These are phyloP conservation scores for Tenthredo mesomela DNA, from an alignment of 2,888 invertebrate genomes.

Conservation along the genomic window DNA sequence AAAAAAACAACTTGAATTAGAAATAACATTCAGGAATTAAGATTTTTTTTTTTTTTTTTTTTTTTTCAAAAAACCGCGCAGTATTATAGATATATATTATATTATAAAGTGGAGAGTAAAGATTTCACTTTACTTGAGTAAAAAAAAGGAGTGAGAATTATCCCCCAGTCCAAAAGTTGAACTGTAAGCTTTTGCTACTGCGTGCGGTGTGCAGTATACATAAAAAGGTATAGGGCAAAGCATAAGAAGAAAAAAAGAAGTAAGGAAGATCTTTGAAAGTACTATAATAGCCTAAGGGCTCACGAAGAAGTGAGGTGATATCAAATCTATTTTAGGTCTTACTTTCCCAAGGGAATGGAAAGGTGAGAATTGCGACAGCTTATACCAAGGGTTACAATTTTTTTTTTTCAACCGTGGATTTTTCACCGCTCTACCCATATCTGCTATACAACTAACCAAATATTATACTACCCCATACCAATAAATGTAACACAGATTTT, in stretches of 20 bases:
- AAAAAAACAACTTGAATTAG: no score
- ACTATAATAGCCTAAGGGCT: slow-evolving; percentile 36
- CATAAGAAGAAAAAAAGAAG: neutral
- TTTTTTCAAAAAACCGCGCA: neutral
- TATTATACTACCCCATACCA: no score
- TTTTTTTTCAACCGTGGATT: neutral
- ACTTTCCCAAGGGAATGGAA: slow-evolving; percentile 21
- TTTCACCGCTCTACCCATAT: neutral
- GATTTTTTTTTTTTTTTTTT: neutral
- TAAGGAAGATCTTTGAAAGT: slow-evolving; percentile 19
- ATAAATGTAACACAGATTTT: neutral
- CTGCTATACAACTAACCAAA: neutral
- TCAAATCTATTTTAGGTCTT: slow-evolving; percentile 45
- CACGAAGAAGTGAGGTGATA: slow-evolving; percentile 27
- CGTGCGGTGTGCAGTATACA: neutral
- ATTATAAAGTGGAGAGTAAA: neutral
- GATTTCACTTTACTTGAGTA: neutral
- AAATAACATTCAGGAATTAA: neutral
- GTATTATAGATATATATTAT: no score
- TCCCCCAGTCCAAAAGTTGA: neutral
- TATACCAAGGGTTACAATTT: slow-evolving; percentile 17
- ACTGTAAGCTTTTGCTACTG: neutral
- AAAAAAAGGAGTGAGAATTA: neutral
- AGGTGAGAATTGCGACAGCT: slow-evolving; percentile 37
- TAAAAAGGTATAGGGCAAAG: neutral